phyloP scores from a whole-genome alignment of 1,140 invertebrate genomes.

The Eciton burchellii region DNA sequence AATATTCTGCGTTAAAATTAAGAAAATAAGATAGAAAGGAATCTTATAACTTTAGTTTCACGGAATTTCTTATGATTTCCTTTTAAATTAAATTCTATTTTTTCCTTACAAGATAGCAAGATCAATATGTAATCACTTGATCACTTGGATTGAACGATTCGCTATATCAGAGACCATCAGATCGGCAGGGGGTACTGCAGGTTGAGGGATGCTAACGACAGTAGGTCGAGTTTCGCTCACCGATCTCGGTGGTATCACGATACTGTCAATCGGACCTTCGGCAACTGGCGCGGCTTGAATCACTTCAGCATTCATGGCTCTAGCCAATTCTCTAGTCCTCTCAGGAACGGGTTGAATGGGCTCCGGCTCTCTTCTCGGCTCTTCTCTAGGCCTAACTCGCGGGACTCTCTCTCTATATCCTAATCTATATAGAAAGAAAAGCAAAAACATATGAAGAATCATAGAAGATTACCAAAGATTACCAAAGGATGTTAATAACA shows the following conservation, averaged over 20 bases:
- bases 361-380: not conserved
- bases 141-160: slow-evolving; percentile 74
- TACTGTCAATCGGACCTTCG: slow-evolving; percentile 71
- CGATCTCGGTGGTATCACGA: slow-evolving; percentile 75
- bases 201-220: slow-evolving; percentile 71
- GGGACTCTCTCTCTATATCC: slow-evolving; percentile 26
- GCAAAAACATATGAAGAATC: not conserved
- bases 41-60: not conserved
- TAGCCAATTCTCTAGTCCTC: slow-evolving; percentile 71
- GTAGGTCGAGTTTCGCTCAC: slow-evolving; percentile 68
- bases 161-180: slow-evolving; percentile 3
- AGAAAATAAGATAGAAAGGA: not conserved
- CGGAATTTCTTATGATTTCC: not conserved
- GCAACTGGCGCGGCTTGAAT: slow-evolving; percentile 75
- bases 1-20: not conserved
- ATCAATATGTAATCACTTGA: slow-evolving; percentile 61
- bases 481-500: not conserved
- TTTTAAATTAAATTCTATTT: not conserved
- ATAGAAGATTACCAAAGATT: not conserved
- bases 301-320: slow-evolving; percentile 76
- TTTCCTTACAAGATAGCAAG: not conserved
- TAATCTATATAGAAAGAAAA: not conserved
- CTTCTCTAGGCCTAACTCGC: not conserved
- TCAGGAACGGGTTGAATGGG: slow-evolving; percentile 41
- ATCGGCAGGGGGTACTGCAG: slow-evolving; percentile 8